Conservation (phyloP, 2,113 vertebrate genomes). For the Cygnus buccinator region DNA sequence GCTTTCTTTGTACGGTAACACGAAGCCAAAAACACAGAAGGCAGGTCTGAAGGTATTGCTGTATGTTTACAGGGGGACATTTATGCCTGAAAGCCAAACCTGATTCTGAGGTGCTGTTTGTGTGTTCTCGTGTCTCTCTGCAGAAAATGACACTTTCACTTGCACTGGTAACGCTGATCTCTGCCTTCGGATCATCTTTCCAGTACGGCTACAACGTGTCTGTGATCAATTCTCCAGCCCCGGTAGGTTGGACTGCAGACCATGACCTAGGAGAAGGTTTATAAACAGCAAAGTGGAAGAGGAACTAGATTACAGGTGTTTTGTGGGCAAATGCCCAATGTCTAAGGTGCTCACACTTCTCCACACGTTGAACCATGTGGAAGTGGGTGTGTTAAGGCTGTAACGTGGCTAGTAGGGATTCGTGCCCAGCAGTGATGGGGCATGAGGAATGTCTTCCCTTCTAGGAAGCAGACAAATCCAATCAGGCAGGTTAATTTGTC, state of each 20-base stretch:
- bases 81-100: background rate
- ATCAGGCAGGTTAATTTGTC: accelerated
- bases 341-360: background rate
- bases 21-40: background rate
- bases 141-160: constrained; percentile 85
- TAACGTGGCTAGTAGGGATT: background rate
- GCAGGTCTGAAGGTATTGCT: background rate
- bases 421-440: background rate
- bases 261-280: accelerated
- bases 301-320: accelerated
- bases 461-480: background rate
- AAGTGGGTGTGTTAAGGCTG: background rate
- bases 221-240: constrained; percentile 87
- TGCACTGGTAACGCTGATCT: constrained; percentile 78
- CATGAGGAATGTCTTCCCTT: background rate
- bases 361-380: accelerated
- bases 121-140: background rate
- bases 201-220: constrained; percentile 97
- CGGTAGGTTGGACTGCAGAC: constrained; percentile 69
- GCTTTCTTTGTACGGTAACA: background rate
- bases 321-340: background rate
- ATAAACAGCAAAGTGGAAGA: background rate
- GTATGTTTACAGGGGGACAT: background rate
- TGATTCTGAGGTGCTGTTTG: background rate
- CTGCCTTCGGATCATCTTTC: constrained; percentile 94